These are phyloP conservation scores for Lepidocyrtinus sp. DNA, from an alignment of 2,888 invertebrate genomes.

Conservation along the genomic window DNA sequence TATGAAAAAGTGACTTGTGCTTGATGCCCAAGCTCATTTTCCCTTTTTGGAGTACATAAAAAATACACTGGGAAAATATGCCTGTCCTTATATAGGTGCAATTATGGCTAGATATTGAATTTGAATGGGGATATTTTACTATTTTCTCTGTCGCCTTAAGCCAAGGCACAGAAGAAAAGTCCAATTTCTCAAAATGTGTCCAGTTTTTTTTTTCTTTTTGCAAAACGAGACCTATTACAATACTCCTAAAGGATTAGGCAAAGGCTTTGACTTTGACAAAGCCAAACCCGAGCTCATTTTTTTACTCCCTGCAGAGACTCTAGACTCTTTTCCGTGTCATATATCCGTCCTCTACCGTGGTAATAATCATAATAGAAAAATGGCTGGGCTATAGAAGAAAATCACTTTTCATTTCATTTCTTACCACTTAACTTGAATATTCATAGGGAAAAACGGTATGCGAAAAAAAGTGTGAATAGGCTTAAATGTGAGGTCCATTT, in stretches of 20 bases:
- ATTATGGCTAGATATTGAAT: neutral
- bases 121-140: constrained; percentile 11
- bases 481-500: constrained; percentile 44
- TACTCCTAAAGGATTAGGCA: neutral
- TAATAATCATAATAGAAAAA: constrained; percentile 35
- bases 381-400: constrained; percentile 15
- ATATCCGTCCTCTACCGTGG: constrained; percentile 25
- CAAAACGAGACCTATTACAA: constrained; percentile 23
- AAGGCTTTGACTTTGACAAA: constrained; percentile 16
- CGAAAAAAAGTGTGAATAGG: constrained; percentile 17
- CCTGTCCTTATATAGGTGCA: constrained; percentile 23
- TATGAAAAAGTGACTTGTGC: neutral
- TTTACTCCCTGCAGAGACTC: constrained; percentile 15
- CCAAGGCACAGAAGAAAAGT: neutral
- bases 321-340: constrained; percentile 15
- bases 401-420: constrained; percentile 38
- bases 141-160: constrained; percentile 18
- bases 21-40: constrained; percentile 39
- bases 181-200: constrained; percentile 42
- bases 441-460: constrained; percentile 8
- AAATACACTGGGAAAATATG: neutral
- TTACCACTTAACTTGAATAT: constrained; percentile 14
- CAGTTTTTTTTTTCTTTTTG: constrained; percentile 29
- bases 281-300: no score
- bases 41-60: neutral